Percentiles rank a stretch among this genome's conserved stretches.
These are phyloP conservation scores for Anthoscopus minutus DNA, from an alignment of 2,113 vertebrate species.

Conservation along the genomic window DNA sequence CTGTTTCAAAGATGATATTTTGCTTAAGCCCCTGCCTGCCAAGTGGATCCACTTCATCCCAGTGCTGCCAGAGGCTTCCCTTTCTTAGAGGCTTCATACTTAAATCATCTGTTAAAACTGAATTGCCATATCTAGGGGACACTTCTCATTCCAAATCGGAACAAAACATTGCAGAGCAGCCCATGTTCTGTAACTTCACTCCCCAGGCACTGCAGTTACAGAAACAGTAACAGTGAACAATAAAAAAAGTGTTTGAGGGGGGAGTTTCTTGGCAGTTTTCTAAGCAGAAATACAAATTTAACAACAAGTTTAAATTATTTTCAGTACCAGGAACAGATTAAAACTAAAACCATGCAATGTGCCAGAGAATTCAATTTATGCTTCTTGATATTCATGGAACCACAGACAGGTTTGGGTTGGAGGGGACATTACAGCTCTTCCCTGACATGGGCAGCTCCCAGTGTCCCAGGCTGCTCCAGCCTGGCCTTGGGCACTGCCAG, in stretches of 20 bases:
- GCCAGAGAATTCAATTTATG: background rate
- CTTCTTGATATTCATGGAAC: background rate
- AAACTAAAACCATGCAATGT: background rate
- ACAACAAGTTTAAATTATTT: background rate
- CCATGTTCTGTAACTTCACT: background rate
- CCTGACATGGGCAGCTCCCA: background rate
- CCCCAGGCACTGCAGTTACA: background rate
- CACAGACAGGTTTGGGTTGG: background rate
- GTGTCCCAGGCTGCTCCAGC: accelerated
- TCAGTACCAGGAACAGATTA: background rate
- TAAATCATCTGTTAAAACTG: background rate
- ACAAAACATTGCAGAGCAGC: background rate
- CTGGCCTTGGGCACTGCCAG: background rate
- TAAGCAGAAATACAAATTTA: background rate
- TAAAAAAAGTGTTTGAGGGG: background rate
- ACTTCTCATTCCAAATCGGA: background rate
- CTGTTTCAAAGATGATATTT: background rate
- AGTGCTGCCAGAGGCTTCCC: background rate
- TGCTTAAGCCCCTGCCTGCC: background rate
- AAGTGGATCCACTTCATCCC: background rate
- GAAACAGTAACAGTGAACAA: background rate
- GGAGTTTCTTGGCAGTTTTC: background rate
- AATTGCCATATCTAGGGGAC: background rate
- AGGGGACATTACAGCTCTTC: background rate
- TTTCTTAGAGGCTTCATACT: background rate